Evolutionary conservation across 1,140 invertebrate species (phyloP), one percentile per base, ranked within the genome.

Genomic region (Drosophila watanabei): DNA sequence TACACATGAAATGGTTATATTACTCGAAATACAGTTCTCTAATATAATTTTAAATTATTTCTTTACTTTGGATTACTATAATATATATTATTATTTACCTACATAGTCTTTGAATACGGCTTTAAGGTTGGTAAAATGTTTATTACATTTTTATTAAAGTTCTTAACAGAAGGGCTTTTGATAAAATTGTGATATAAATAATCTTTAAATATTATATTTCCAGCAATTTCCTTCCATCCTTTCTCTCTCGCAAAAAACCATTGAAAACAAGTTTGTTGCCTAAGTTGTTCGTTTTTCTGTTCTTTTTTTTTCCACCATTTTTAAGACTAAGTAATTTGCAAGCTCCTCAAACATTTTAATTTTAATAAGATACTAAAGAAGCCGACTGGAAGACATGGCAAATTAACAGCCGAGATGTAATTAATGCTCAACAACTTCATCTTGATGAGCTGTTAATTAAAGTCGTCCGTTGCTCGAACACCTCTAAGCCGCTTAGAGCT

Each of bases 361-460:
- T 46, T 32, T 75, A 30, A 32, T 57, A 37, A 18, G 35, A 24
- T 37, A 56, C 33, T 20, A 28, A 71, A 54, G 28, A 28, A 37
- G 32, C 45, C 61, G 61, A 51, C 61, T 51, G 37, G 14, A 20
- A 37, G 13, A 33, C 28, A 6, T 33, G 5, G n/a, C 39, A 6
- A 16, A 45, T 60, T n/a, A n/a, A n/a, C n/a, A 72, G 30, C 45
- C 54, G 48, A 49, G 51, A 46, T 88, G 78, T 89, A 84, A 84
- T 88, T 84, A 88, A 89, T 80, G 78, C 75, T 54, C 39, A 89
- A 89, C 70, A 85, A 82, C 85, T 89, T 89, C 75, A 89, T 85
- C 69, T 82, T 85, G 81, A 85, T 84, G 81, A 76, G 86, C 86
- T 85, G 81, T 79, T 88, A 88, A 89, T 88, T 89, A 88, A 81